These are phyloP conservation scores for Tetragonula clypearis DNA, from an alignment of 1,140 invertebrate species.

Conservation along the genomic window DNA sequence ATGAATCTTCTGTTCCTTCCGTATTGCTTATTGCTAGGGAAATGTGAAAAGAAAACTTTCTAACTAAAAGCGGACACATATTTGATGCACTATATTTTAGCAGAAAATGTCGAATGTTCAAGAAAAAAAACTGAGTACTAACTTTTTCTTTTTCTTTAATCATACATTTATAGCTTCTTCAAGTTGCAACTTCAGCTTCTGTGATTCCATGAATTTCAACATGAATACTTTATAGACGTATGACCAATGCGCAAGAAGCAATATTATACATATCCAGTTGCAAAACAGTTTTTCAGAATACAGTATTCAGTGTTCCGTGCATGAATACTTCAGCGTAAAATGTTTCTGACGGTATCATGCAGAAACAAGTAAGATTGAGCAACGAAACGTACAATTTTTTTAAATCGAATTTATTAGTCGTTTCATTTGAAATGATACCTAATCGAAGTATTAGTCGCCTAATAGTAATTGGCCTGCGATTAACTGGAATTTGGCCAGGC, in stretches of 20 bases:
- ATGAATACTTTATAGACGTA: slow-evolving; percentile 22
- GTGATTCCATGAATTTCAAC: background rate
- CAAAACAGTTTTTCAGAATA: background rate
- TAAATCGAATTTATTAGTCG: background rate
- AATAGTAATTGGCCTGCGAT: slow-evolving; percentile 37
- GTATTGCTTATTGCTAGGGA: background rate
- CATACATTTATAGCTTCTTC: background rate
- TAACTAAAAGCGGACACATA: background rate
- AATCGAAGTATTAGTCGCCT: slow-evolving; percentile 9
- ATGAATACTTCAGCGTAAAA: background rate
- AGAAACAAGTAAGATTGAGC: too few relatives aligned
- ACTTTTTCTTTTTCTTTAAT: slow-evolving; percentile 17
- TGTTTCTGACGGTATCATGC: background rate
- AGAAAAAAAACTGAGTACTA: background rate
- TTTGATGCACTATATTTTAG: background rate
- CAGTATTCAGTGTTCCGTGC: background rate
- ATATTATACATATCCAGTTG: background rate
- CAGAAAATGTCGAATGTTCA: background rate
- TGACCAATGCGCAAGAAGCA: background rate
- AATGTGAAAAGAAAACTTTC: background rate
- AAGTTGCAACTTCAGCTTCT: slow-evolving; percentile 10
- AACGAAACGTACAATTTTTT: background rate
- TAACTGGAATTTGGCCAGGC: slow-evolving; percentile 53
- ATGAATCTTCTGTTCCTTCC: background rate
- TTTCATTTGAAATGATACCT: slow-evolving; percentile 8